Evolutionary conservation across 2,888 invertebrate species (phyloP).

Genomic region (Macrosoma leucophasiata): DNA sequence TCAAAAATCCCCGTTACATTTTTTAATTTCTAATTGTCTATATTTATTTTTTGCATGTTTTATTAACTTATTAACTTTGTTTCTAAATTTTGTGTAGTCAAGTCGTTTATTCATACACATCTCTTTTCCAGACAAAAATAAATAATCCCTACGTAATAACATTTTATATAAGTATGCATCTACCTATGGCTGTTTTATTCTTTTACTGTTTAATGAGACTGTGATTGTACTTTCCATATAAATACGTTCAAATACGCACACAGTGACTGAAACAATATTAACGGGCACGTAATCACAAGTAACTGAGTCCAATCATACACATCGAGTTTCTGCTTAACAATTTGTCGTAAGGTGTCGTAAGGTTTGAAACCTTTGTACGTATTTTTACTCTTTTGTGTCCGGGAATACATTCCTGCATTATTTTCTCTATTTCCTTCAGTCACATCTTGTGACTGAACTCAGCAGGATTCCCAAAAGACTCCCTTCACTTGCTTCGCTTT

Average conservation of each 20-base stretch:
- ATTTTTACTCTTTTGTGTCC: no score
- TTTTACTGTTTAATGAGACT: not conserved
- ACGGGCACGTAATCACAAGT: conserved; percentile 3
- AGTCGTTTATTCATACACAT: no score
- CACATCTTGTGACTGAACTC: no score
- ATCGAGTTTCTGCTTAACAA: conserved; percentile 10
- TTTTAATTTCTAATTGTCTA: conserved; percentile 9
- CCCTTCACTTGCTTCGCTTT: no score
- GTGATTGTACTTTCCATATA: conserved; percentile 7
- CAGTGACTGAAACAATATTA: conserved; percentile 6
- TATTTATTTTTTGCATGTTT: conserved; percentile 13
- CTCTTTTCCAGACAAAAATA: no score
- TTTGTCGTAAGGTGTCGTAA: no score
- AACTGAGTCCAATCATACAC: conserved; percentile 8
- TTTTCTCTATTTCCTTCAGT: no score
- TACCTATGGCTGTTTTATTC: conserved; percentile 6
- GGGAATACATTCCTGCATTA: no score
- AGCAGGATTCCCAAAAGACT: no score
- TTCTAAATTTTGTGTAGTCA: no score
- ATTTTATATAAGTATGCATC: conserved; percentile 1
- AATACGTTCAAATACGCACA: conserved; percentile 4
- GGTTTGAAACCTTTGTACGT: no score
- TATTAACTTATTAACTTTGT: no score
- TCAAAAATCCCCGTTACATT: conserved; percentile 10
- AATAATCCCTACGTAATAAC: conserved; percentile 2